Evolutionary conservation across 2,888 invertebrate species (phyloP).

Genomic region (Anoncus sp.): DNA sequence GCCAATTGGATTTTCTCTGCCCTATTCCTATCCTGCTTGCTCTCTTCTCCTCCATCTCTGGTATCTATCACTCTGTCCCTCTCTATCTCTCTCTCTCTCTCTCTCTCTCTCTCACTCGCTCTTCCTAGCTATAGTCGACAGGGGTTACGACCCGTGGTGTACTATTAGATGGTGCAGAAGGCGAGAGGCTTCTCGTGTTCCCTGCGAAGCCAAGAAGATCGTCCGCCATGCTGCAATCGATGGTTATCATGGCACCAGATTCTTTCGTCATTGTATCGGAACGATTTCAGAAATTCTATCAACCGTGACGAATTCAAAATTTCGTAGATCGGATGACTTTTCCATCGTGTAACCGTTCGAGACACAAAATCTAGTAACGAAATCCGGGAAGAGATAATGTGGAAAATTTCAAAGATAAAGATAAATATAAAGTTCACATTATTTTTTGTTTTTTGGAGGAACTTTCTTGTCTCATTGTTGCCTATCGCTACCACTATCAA

Average conservation of each 20-base stretch:
- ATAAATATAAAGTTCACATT: not conserved
- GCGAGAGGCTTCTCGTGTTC: constrained; percentile 56
- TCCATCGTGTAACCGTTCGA: constrained; percentile 50
- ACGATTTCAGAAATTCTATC: constrained; percentile 73
- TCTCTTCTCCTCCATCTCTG: constrained; percentile 69
- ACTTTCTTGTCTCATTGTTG: constrained; percentile 7
- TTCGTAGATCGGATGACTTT: constrained; percentile 57
- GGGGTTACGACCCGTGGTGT: constrained; percentile 72
- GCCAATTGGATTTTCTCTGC: constrained; percentile 82
- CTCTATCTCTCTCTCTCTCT: constrained; percentile 71
- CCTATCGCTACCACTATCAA: not conserved
- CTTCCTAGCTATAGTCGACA: constrained; percentile 53
- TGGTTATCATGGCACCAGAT: constrained; percentile 70
- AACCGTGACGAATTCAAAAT: constrained; percentile 72
- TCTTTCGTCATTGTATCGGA: constrained; percentile 54
- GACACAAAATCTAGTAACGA: not conserved
- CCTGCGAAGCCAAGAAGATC: constrained; percentile 15
- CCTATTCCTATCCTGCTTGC: constrained; percentile 67
- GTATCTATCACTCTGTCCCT: constrained; percentile 39
- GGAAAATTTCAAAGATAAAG: not conserved
- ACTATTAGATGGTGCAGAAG: constrained; percentile 79
- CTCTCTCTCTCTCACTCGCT: constrained; percentile 28
- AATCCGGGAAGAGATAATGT: not conserved
- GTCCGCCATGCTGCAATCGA: constrained; percentile 55
- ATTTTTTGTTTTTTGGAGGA: not conserved